Base-by-base conservation (phyloP, 30 jellyfish, hydroid and myxozoan species). In the Pseudorhiza aurosa region DNA sequence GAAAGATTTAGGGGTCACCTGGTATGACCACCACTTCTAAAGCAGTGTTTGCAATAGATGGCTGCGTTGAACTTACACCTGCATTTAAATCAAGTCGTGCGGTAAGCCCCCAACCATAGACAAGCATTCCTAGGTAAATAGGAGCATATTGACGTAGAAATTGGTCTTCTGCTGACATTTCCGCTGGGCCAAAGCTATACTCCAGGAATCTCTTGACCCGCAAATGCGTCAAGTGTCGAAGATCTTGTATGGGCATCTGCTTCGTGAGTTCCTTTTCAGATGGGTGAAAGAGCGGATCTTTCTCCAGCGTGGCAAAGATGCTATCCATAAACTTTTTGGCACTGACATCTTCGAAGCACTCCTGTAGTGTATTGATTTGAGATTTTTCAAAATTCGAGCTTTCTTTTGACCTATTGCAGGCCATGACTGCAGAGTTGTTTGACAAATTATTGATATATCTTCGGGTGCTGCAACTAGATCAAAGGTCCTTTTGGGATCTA, bases 241-340 rank as follows among this genome's bases (percentile, higher is more conserved):
- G 15, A 27, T 88, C 97, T 5, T 62, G 71, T 30, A 88, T 17
- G 7, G 80, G 44, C 81, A 88, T 6, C 58, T 78, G 68, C 25
- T 42, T 62, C 5, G 82, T 68, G 12, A 68, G 29, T 25, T 68
- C 82, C 29, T 68, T 68, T 31, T 68, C 82, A 11, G 82, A 42
- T 9, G 18, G 24, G 9, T 62, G 64, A 72, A 79, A 88, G 18
- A 80, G 67, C 33, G 95, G 94, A 44, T 88, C 97, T 49, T 78
- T 58, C 44, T 69, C 90, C 27, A 88, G 72, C 8, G 95, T 70
- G 10, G 44, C 32, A 9, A 37, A 62, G 17, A 62, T 28, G 11
- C 19, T 10, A 30, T 78, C 58, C n/a, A 39, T n/a, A 19, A 37
- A 12, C 27, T 63, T 32, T 6, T 31, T 33, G 37, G 59, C 27